phyloP scores from a whole-genome alignment of 2,797 vertebrate species.

The Artibeus lituratus region DNA sequence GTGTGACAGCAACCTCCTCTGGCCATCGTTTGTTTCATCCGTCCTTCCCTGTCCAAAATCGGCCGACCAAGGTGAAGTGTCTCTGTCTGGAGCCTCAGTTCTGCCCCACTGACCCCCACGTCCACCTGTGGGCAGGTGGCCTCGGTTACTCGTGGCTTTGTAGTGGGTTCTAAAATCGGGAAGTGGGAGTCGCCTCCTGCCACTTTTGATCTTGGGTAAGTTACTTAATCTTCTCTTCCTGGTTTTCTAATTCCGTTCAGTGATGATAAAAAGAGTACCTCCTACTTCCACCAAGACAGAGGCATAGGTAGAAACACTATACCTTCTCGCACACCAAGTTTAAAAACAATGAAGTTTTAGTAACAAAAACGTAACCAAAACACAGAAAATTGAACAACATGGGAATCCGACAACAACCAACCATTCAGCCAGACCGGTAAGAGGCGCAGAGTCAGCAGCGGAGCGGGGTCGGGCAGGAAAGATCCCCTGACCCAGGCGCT shows the following conservation, averaged over 20 bases:
- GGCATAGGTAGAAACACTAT: no score
- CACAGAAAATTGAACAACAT: no score
- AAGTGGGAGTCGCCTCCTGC: not conserved
- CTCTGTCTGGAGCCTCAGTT: not conserved
- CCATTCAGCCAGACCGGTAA: no score
- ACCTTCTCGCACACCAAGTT: no score
- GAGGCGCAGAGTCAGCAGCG: no score
- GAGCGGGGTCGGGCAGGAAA: no score
- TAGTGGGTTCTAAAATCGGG: not conserved
- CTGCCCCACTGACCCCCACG: not conserved
- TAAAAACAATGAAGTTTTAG: no score
- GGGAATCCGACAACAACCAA: no score
- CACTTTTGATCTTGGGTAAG: not conserved
- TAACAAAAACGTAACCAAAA: no score
- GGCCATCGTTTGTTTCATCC: not conserved
- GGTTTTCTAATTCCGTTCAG: not conserved
- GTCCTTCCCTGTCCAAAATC: not conserved
- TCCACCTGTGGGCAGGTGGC: not conserved
- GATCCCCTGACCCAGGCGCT: no score
- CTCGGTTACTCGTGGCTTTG: not conserved
- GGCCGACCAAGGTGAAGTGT: not conserved
- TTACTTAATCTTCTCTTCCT: not conserved
- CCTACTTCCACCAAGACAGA: no score
- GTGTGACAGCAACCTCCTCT: not conserved
- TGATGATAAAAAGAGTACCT: not conserved